Percentiles rank a stretch among this genome's conserved stretches.
phyloP scores from a whole-genome alignment of 2,797 vertebrate genomes.

The Hydrophis major region DNA sequence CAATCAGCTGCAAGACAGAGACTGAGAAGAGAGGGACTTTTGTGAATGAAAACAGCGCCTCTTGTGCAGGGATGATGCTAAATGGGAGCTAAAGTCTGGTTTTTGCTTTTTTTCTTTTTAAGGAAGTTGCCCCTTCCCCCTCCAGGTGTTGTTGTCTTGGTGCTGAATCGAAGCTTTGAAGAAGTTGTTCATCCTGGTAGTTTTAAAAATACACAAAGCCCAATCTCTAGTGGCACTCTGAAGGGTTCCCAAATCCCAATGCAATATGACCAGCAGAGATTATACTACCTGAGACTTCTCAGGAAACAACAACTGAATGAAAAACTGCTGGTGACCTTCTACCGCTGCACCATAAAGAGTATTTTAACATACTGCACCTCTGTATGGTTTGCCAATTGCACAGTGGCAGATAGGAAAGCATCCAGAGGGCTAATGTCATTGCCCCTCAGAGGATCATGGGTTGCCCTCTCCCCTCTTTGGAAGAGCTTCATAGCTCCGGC shows the following conservation, averaged over 20 bases:
- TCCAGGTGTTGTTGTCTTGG: not conserved
- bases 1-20: not conserved
- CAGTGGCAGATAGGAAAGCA: too few relatives aligned
- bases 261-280: not conserved
- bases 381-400: too few relatives aligned
- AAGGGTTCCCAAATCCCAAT: not conserved
- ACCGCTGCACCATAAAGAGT: too few relatives aligned
- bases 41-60: not conserved
- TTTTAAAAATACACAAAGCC: not conserved
- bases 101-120: too few relatives aligned
- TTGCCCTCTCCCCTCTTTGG: too few relatives aligned
- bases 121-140: not conserved
- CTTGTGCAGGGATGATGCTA: not conserved
- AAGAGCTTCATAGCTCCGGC: too few relatives aligned
- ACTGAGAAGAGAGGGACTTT: not conserved
- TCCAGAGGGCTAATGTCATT: too few relatives aligned
- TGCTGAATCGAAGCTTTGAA: not conserved
- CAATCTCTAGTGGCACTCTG: not conserved
- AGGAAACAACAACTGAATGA: too few relatives aligned
- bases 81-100: not conserved
- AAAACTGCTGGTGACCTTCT: too few relatives aligned
- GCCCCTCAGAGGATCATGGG: too few relatives aligned
- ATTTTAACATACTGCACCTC: too few relatives aligned
- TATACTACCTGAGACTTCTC: too few relatives aligned
- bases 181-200: not conserved